Base-by-base conservation (phyloP, 2,797 vertebrate genomes). In the Sardinella longiceps region DNA sequence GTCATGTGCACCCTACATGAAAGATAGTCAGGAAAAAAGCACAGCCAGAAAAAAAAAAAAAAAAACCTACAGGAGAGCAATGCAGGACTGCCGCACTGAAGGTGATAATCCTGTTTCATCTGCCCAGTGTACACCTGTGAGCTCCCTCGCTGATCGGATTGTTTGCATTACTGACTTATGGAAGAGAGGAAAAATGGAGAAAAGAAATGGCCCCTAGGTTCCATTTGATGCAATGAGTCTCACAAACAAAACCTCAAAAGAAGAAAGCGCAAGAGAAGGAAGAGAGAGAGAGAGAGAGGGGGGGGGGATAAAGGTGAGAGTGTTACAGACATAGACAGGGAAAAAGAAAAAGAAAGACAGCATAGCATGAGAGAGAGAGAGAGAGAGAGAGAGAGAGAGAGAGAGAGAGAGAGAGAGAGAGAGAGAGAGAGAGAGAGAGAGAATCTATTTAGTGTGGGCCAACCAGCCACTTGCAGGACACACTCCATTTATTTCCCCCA, bases 401-500 rank as follows among this genome's bases (percentile, higher is more conserved):
- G 20, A 48, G 60, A 77, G 84, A 82, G 58, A 48, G 84, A 81
- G 28, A 12, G 46, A 81, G 80, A 51, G 45, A 51, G 39, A 81
- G 45, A 81, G 46, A 51, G 80, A 81, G 18, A 33, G 30, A 66
- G 63, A 70, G 85, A 80, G 80, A 81, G 87, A 84, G 85, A 80
- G 88, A 89, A 89, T 84, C 84, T 83, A 83, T 89, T 90, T 92
- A 92, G 91, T 90, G 92, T 88, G 90, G 87, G 87, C 66, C 90
- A 90, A 90, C 87, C 89, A 85, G 90, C 90, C 90, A 89, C 91
- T 92, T 93, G 89, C 92, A 87, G 90, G 92, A 93, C 92, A 94
- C 93, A 93, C 93, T 93, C 92, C 92, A 93, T 94, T 93, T 93
- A 91, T 93, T 94, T 92, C 85, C 90, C 90, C 93, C 93, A 94